Evolutionary conservation across 2,113 vertebrate genomes (phyloP).

Genomic region (Heteronetta atricapilla): DNA sequence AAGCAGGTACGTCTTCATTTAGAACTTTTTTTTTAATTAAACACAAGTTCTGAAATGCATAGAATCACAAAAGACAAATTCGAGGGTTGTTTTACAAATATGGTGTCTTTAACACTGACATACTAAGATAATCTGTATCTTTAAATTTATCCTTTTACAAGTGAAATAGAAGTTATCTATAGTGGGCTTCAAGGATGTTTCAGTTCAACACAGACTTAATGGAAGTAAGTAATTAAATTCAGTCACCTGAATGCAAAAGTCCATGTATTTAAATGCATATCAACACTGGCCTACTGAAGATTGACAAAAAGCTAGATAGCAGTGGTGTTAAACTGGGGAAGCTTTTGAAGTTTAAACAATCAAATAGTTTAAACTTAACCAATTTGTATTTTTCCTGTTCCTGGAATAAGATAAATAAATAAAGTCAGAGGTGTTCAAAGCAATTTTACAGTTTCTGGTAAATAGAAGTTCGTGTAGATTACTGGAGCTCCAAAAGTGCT

Average conservation of each 20-base stretch:
- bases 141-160: background rate
- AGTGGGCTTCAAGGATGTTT: background rate
- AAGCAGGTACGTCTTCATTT: conserved; percentile 84
- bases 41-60: background rate
- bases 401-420: background rate
- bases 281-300: background rate
- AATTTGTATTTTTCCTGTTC: background rate
- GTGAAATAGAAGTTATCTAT: background rate
- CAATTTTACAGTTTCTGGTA: background rate
- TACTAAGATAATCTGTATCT: background rate
- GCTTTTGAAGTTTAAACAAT: background rate
- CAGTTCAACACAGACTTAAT: background rate
- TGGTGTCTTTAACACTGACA: fast-evolving
- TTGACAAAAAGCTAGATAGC: background rate
- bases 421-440: background rate
- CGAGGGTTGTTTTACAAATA: background rate
- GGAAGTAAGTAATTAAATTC: background rate
- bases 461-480: background rate
- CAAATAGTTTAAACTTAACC: too few species aligned
- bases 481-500: background rate
- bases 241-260: background rate
- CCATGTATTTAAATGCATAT: background rate
- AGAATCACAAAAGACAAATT: background rate
- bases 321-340: background rate
- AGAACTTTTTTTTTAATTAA: background rate